Evolutionary conservation across 1,140 invertebrate species (phyloP).

Genomic region (Chrysoperla carnea): DNA sequence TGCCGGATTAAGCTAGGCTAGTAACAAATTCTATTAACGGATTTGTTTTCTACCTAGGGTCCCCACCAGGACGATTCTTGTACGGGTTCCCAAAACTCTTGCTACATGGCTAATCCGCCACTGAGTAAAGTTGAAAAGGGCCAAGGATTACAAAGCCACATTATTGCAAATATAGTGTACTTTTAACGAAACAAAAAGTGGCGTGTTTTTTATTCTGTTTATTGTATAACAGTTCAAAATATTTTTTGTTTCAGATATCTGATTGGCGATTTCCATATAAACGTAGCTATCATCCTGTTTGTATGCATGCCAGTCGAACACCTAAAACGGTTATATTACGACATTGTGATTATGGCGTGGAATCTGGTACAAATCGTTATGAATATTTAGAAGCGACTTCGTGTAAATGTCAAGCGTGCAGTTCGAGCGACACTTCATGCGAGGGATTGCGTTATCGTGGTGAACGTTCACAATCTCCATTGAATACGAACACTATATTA

Average conservation of each 20-base stretch:
- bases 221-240: neutral
- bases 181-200: too few species aligned
- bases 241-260: constrained; percentile 41
- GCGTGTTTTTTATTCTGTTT: too few species aligned
- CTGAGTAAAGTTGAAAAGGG: too few species aligned
- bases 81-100: too few species aligned
- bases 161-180: too few species aligned
- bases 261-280: constrained; percentile 79
- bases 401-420: constrained; percentile 26
- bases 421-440: constrained; percentile 19
- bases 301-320: constrained; percentile 48
- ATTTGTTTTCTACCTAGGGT: too few species aligned
- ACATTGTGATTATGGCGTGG: constrained; percentile 43
- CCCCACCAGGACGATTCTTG: too few species aligned
- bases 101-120: too few species aligned
- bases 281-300: constrained; percentile 64
- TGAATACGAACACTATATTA: too few species aligned
- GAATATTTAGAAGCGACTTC: constrained; percentile 40
- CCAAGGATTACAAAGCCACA: too few species aligned
- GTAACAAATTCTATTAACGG: too few species aligned
- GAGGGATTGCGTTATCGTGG: constrained; percentile 29
- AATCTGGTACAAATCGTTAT: constrained; percentile 34
- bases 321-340: constrained; percentile 30
- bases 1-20: too few species aligned
- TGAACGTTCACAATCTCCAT: constrained; percentile 13